Base-by-base conservation (phyloP, 2,113 vertebrate species). In the Brachionichthys hirsutus region DNA sequence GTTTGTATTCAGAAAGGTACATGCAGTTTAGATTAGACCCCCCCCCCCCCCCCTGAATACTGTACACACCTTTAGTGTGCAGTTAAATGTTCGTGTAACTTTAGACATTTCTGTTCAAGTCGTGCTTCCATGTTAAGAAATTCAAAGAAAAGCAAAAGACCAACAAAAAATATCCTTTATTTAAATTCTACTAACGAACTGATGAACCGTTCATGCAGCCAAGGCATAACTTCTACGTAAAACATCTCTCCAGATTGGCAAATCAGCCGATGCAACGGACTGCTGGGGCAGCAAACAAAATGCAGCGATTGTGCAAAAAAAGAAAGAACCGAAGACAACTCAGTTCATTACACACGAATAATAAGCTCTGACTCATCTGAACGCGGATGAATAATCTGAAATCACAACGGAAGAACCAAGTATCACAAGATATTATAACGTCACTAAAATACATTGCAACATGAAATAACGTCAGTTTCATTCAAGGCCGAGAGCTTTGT, bases 401-500 rank as follows among this genome's bases (percentile, higher is more conserved):
- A 16, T 61, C 18, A 50, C 6, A 44, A 35, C 15, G 5, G 9
- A 18, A 40, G 2, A 35, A 30, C 8, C 2, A 14, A 38, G 14
- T 10, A 19, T 54, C 34, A 57, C 4, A 17, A 55, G 51, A n/a
- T 45, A 35, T 6, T 9, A 16, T 18, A 40, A 51, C 16, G 24
- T 16, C 1, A 11, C 35, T 16, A 41, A 2, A 19, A 15, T 16
- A 14, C 1, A 48, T 6, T 17, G 12, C 16, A 9, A 44, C 36
- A 45, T 10, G 45, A 43, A 38, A 11, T 36, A 43, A 45, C 0
- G 9, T 24, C 48, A 58, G 11, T 2, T 19, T 91, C 73, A 12
- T 9, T 87, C 20, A 2, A 96, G 79, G 42, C 91, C 95, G 42
- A 95, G 60, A 67, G 90, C 92, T 89, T 90, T 91, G 89, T 98